phyloP scores from a whole-genome alignment of 2,888 invertebrate genomes.

The Cerastoderma edule region DNA sequence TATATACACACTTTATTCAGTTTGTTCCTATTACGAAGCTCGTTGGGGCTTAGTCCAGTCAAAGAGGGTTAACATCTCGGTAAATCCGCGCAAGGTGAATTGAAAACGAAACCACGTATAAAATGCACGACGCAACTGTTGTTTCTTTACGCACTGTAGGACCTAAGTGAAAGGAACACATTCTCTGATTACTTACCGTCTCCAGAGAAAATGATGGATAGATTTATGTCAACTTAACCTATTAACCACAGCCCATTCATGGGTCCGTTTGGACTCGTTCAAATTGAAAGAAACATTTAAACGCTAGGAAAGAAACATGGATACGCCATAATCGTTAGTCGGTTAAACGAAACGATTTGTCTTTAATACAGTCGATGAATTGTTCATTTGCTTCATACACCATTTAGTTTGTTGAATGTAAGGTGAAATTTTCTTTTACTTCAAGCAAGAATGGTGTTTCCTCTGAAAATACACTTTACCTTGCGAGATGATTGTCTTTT shows the following conservation, averaged over 20 bases:
- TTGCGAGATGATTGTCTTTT: too few relatives aligned
- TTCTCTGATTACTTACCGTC: constrained; percentile 4
- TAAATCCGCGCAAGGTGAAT: not conserved
- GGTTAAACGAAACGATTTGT: not conserved
- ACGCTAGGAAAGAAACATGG: not conserved
- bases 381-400: too few relatives aligned
- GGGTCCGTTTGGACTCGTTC: not conserved
- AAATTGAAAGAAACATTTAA: not conserved
- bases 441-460: too few relatives aligned
- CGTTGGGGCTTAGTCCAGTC: not conserved
- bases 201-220: not conserved
- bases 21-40: not conserved
- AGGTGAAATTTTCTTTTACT: too few relatives aligned
- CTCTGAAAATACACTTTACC: too few relatives aligned
- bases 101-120: constrained; percentile 25
- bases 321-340: not conserved
- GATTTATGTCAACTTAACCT: not conserved
- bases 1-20: not conserved
- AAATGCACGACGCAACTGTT: constrained; percentile 30
- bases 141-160: constrained; percentile 18
- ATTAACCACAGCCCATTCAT: not conserved
- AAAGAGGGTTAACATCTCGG: not conserved
- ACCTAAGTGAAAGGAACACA: constrained; percentile 18
- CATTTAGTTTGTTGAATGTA: too few relatives aligned
- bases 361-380: not conserved